Evolutionary conservation across 2,113 vertebrate species (phyloP), one percentile per base, ranked within the genome.

Genomic region (Bambusicola thoracicus): DNA sequence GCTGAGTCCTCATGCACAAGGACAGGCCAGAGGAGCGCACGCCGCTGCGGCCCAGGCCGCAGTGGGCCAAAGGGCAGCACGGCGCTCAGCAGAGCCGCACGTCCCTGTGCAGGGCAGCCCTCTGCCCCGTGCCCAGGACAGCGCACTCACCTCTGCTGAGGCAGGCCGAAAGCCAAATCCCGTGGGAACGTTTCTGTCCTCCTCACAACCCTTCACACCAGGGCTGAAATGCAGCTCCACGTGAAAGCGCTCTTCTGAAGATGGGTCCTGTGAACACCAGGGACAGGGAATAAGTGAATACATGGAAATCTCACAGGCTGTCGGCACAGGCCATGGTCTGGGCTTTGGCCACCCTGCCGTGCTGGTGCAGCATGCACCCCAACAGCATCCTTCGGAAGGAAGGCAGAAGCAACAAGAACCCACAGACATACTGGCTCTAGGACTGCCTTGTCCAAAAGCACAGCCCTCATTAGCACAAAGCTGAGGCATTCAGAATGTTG

Each of bases 201-300:
- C 99, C 85, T 99, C 99, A 0, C 98, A 98, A 25, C 99, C 99
- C 95, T 99, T 99, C 44, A 99, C 99, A 0, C 99, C 99, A 0
- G 99, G 99, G 89, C 99, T 99, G 97, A 99, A 99, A 94, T 99
- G 99, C 68, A 99, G 98, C 97, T 99, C 99, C 48, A 99, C 99
- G 0, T 99, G 99, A 97, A 99, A 99, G 46, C 99, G 98, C 78
- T 99, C 99, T 97, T 99, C 99, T 6, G 99, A 99, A 17, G 98
- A 98, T 0, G 99, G 97, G 81, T 99, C 99, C 99, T 99, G 83
- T 10, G 24, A 78, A 92, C 21, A 21, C 0, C 32, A 2, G 29
- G 32, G 49, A 67, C 18, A 29, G 44, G 56, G 16, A 74, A 29
- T 0, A 62, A 29, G 24, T 34, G 8, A 77, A 81, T 6, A 56